phyloP scores from a whole-genome alignment of 2,113 vertebrate genomes.

The Myanophis thanlyinensis region DNA sequence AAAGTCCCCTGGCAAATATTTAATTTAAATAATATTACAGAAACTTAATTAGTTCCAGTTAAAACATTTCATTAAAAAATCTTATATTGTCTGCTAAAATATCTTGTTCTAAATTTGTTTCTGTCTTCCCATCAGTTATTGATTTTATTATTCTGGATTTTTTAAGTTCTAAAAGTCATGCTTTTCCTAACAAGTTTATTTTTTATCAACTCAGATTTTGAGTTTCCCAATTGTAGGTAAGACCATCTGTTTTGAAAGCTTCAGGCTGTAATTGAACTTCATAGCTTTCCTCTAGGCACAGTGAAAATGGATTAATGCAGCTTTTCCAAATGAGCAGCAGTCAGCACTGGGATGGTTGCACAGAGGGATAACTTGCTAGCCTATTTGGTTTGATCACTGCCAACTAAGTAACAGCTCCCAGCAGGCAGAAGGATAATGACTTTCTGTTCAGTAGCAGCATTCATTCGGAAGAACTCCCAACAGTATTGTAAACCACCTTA shows the following conservation, averaged over 20 bases:
- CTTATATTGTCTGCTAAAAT: background rate
- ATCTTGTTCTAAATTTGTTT: background rate
- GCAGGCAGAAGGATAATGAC: background rate
- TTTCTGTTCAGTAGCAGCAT: background rate
- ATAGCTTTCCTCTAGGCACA: background rate
- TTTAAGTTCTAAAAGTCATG: background rate
- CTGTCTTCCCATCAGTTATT: background rate
- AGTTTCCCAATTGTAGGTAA: slow-evolving; percentile 14
- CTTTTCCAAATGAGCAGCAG: slow-evolving; percentile 11
- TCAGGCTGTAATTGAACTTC: background rate
- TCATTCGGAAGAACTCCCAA: background rate
- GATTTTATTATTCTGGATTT: background rate
- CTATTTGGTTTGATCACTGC: background rate
- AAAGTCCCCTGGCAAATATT: background rate
- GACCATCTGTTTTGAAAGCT: slow-evolving; percentile 28
- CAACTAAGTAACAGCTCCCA: background rate
- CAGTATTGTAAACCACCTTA: background rate
- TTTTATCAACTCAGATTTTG: background rate
- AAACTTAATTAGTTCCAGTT: slow-evolving; percentile 2
- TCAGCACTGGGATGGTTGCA: background rate
- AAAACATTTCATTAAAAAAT: background rate
- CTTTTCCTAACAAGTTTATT: background rate
- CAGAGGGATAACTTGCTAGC: background rate
- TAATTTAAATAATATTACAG: background rate
- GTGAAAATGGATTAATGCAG: background rate